Evolutionary conservation across 2,888 invertebrate genomes (phyloP).

Genomic region (Ennomos fuscantarius): DNA sequence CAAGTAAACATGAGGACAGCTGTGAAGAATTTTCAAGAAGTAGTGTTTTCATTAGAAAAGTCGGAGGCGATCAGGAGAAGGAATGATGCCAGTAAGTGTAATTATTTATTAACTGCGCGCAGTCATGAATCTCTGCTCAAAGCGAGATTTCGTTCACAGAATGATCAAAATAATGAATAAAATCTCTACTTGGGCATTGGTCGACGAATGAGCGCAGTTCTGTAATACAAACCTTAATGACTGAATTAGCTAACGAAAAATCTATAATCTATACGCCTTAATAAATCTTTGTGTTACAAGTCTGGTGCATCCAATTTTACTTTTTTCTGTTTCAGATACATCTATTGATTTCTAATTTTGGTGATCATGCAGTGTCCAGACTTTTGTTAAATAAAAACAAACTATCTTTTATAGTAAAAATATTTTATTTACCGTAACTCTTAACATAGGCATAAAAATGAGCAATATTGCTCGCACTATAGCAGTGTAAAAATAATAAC

Average conservation of each 20-base stretch:
- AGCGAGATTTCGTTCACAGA: no score
- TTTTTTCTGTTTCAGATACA: conserved; percentile 60
- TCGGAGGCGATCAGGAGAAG: conserved; percentile 72
- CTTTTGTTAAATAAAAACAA: conserved; percentile 6
- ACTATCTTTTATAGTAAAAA: conserved; percentile 2
- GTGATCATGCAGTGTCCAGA: neutral
- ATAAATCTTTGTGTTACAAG: no score
- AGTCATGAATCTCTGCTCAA: no score
- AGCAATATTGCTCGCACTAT: conserved; percentile 5
- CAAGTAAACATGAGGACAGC: conserved; percentile 72
- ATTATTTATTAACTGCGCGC: no score
- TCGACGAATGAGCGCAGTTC: no score
- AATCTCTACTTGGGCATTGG: no score
- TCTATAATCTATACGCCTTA: no score
- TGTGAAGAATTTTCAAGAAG: conserved; percentile 77
- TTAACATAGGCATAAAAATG: conserved; percentile 8
- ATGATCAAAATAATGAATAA: no score
- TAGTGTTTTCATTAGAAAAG: conserved; percentile 79
- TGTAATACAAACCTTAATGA: no score
- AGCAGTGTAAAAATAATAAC: conserved; percentile 10
- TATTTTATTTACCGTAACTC: conserved; percentile 12
- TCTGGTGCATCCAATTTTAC: neutral
- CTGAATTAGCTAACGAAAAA: no score
- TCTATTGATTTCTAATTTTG: conserved; percentile 63
- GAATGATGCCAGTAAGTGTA: conserved; percentile 69